Conservation (phyloP, 2,888 invertebrate species). For the Cheilosia urbana region DNA sequence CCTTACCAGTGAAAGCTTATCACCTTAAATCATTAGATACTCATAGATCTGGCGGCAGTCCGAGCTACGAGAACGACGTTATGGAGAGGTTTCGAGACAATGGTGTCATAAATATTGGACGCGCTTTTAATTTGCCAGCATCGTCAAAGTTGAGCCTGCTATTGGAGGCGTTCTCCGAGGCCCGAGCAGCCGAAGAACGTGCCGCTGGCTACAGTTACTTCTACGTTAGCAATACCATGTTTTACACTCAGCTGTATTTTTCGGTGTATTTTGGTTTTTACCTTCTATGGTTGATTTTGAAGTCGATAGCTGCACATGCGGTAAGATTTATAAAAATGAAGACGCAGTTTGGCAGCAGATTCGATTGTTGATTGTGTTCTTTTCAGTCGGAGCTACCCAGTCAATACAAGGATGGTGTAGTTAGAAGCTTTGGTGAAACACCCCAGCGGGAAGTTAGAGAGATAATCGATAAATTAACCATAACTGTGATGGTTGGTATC, state of each 20-base stretch:
- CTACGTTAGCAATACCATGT: slow-evolving; percentile 40
- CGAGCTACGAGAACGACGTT: neutral
- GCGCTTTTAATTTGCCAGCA: slow-evolving; percentile 5
- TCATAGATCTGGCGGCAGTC: neutral
- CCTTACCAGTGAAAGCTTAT: slow-evolving; percentile 17
- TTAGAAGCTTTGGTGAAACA: slow-evolving; percentile 34
- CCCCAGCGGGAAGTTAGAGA: slow-evolving; percentile 46
- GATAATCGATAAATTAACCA: slow-evolving; percentile 43
- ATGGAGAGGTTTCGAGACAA: neutral
- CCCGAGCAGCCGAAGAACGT: slow-evolving; percentile 39
- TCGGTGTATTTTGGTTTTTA: slow-evolving; percentile 57
- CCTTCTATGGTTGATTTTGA: slow-evolving; percentile 50
- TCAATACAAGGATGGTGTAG: slow-evolving; percentile 39
- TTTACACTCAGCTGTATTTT: slow-evolving; percentile 60
- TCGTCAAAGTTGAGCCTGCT: slow-evolving; percentile 10
- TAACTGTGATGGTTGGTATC: slow-evolving; percentile 38
- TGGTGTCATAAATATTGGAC: slow-evolving; percentile 29
- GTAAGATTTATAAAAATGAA: slow-evolving; percentile 38
- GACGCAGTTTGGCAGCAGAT: neutral
- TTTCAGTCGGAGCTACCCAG: slow-evolving; percentile 52
- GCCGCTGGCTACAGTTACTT: slow-evolving; percentile 60
- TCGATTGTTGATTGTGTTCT: slow-evolving; percentile 33
- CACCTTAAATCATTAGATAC: slow-evolving; percentile 8
- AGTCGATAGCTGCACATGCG: slow-evolving; percentile 47
- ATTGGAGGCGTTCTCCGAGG: slow-evolving; percentile 44